Percentiles rank a stretch among this genome's conserved stretches.
Evolutionary conservation across 2,888 invertebrate species (phyloP).

Genomic region (Oithona nana): DNA sequence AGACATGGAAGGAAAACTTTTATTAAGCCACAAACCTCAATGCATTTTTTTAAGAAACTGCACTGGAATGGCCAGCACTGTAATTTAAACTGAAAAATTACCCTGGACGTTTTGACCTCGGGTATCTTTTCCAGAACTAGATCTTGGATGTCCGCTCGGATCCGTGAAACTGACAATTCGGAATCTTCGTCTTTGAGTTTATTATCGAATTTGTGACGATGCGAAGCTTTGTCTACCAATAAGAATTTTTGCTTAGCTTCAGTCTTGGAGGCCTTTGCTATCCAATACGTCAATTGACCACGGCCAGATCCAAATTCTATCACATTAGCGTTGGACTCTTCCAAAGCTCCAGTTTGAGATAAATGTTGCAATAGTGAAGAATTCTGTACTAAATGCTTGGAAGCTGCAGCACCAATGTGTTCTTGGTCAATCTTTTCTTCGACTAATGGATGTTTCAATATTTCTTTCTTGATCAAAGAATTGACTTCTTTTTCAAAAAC

Average conservation of each 20-base stretch:
- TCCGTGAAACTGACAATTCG: slow-evolving; percentile 27
- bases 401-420: neutral
- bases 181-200: slow-evolving; percentile 33
- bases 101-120: slow-evolving; percentile 24
- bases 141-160: slow-evolving; percentile 63
- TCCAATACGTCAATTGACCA: slow-evolving; percentile 50
- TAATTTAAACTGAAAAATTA: no score
- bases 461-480: neutral
- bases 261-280: slow-evolving; percentile 40
- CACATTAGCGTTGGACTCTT: neutral
- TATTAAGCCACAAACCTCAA: neutral
- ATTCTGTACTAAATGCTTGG: slow-evolving; percentile 9
- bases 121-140: slow-evolving; percentile 40
- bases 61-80: no score
- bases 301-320: slow-evolving; percentile 16
- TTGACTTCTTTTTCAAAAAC: neutral
- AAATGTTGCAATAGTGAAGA: slow-evolving; percentile 1
- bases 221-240: slow-evolving; percentile 55
- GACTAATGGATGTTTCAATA: neutral
- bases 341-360: neutral
- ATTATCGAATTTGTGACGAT: slow-evolving; percentile 60
- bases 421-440: neutral
- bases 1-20: neutral
- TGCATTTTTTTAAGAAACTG: no score
- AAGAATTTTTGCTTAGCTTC: slow-evolving; percentile 36